A percentile compares a stretch with the other conserved stretches of the same genome.
phyloP scores from a whole-genome alignment of 2,888 invertebrate genomes.

The Brenthis hecate region DNA sequence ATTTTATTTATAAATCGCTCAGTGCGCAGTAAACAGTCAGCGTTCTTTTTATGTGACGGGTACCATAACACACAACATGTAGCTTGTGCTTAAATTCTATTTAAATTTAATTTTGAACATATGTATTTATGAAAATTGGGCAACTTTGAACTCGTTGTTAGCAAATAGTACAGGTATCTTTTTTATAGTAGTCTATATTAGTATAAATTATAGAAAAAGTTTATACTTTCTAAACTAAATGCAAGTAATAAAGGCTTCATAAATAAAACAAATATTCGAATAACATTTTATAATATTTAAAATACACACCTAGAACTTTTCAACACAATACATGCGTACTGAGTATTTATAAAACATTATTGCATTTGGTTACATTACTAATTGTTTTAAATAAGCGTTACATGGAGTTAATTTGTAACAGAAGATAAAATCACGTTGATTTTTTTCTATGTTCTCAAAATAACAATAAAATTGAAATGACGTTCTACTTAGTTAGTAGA shows the following conservation, averaged over 20 bases:
- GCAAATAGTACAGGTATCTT: not conserved
- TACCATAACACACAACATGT: too few relatives aligned
- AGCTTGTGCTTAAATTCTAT: too few relatives aligned
- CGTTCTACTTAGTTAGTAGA: slow-evolving; percentile 4
- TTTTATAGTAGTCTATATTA: too few relatives aligned
- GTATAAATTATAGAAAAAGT: too few relatives aligned
- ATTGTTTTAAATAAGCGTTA: slow-evolving; percentile 33
- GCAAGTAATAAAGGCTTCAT: not conserved
- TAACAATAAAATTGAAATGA: slow-evolving; percentile 7
- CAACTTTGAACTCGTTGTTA: not conserved
- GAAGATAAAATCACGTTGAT: slow-evolving; percentile 3
- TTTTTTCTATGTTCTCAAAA: slow-evolving; percentile 13
- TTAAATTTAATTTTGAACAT: too few relatives aligned
- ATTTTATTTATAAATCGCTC: too few relatives aligned
- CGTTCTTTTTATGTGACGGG: too few relatives aligned
- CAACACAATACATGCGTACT: slow-evolving; percentile 73
- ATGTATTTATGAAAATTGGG: too few relatives aligned
- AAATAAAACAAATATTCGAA: slow-evolving; percentile 60
- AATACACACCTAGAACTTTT: slow-evolving; percentile 79
- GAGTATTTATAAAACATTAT: slow-evolving; percentile 73
- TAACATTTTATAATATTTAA: slow-evolving; percentile 80
- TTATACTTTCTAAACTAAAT: too few relatives aligned
- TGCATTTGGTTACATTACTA: slow-evolving; percentile 67
- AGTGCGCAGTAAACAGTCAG: too few relatives aligned
- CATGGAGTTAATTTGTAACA: slow-evolving; percentile 1